Evolutionary conservation across 2,797 vertebrate genomes (phyloP), one percentile per base, ranked within the genome.

Genomic region (Mionectes olivaceus): DNA sequence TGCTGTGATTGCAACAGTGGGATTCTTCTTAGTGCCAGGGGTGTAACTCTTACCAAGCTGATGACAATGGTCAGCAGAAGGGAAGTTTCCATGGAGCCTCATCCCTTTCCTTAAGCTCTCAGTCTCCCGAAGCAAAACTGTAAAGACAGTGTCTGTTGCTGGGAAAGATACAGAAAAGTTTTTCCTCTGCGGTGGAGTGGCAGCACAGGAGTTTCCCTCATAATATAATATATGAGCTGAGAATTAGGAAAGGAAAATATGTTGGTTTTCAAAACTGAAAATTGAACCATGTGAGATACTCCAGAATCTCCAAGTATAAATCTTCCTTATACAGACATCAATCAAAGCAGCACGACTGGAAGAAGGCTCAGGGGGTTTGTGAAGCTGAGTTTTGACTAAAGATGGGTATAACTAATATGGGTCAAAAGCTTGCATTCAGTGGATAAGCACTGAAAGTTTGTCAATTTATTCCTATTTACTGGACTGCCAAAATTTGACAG

Each of bases 291-390:
- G 21, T 80, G 47, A 88, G 50, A 88, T 68, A 49, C 21, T 81
- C 39, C 37, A 81, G 77, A 89, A 89, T 44, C 46, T 87, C 73
- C 1, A 5, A 73, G 25, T 63, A 79, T 68, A 92, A 92, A 61
- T 90, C 76, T 92, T 92, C 57, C 79, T 94, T 95, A 91, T 90
- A 88, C 77, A 93, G 89, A 95, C 69, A 87, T 93, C 92, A 96
- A 87, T 93, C 92, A 96, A 93, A 97, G 89, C 3, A 0, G 59
- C 32, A 86, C 22, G 19, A 88, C 30, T 86, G 30, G 70, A 91
- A 78, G 55, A 92, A 86, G 21, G 59, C 89, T 65, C 44, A 39
- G 75, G 67, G 50, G 59, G 49, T 41, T 71, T 86, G 49, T 70
- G 79, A 21, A 91, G 37, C 44, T 67, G 44, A 86, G 44, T 93